A percentile compares a stretch with the other conserved stretches of the same genome.
phyloP scores from a whole-genome alignment of 2,888 invertebrate species.

The Lapara coniferarum region DNA sequence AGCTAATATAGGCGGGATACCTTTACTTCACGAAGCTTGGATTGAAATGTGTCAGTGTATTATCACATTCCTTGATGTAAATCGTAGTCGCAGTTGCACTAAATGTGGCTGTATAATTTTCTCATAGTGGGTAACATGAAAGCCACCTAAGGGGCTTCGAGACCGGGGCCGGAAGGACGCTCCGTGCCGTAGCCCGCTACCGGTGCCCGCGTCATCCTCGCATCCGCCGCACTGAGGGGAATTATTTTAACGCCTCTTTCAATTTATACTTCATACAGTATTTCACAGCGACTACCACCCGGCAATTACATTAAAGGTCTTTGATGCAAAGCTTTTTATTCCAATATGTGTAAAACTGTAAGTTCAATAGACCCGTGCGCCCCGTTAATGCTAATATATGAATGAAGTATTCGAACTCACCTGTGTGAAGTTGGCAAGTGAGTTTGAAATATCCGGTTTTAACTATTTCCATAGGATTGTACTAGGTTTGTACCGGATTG shows the following conservation, averaged over 20 bases:
- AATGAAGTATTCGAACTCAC: constrained; percentile 26
- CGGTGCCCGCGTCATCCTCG: constrained; percentile 56
- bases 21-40: background rate
- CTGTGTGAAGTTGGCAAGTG: too few species aligned
- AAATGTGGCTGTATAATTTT: constrained; percentile 55
- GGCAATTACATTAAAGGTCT: constrained; percentile 59
- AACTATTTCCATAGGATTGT: too few species aligned
- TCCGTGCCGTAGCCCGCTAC: constrained; percentile 58
- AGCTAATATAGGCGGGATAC: constrained; percentile 2
- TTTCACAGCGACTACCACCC: constrained; percentile 37
- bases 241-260: constrained; percentile 63
- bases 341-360: constrained; percentile 42
- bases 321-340: constrained; percentile 52
- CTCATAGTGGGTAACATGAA: constrained; percentile 50
- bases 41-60: constrained; percentile 11
- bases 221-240: constrained; percentile 58
- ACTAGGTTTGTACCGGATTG: too few species aligned
- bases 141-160: constrained; percentile 54
- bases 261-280: constrained; percentile 40
- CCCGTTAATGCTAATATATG: constrained; percentile 24
- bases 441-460: too few species aligned
- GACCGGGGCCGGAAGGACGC: constrained; percentile 62
- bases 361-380: constrained; percentile 41
- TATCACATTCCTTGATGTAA: constrained; percentile 12
- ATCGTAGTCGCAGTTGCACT: constrained; percentile 40